Evolutionary conservation across 2,113 vertebrate species (phyloP).

Genomic region (Argyrosomus japonicus): DNA sequence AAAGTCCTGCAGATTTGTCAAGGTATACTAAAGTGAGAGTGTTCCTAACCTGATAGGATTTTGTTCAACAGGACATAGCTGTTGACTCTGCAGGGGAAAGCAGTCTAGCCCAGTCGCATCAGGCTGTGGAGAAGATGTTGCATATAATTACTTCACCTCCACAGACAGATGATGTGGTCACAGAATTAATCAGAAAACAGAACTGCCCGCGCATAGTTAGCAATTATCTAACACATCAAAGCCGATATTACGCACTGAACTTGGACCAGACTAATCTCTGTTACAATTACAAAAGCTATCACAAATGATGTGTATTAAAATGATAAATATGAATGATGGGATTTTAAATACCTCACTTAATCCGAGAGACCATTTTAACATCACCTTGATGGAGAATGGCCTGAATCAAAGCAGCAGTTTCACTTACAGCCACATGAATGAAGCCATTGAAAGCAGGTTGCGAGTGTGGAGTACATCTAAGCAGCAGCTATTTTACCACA

Average conservation of each 20-base stretch:
- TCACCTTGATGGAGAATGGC: slow-evolving; percentile 25
- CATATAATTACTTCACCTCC: slow-evolving; percentile 56
- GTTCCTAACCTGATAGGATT: slow-evolving; percentile 41
- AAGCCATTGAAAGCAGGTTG: slow-evolving; percentile 45
- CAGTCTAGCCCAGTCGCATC: slow-evolving; percentile 26
- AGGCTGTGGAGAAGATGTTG: slow-evolving; percentile 31
- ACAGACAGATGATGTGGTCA: slow-evolving; percentile 33
- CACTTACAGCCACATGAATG: slow-evolving; percentile 45
- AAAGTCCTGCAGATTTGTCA: slow-evolving; percentile 52
- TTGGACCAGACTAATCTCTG: slow-evolving; percentile 26
- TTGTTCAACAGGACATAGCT: slow-evolving; percentile 38
- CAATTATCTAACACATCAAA: slow-evolving; percentile 31
- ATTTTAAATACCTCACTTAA: slow-evolving; percentile 50
- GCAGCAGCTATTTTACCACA: slow-evolving; percentile 45
- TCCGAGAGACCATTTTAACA: slow-evolving; percentile 36
- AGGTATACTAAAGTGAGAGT: slow-evolving; percentile 36
- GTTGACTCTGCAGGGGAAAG: slow-evolving; percentile 43
- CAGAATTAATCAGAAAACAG: slow-evolving; percentile 51
- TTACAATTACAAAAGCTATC: slow-evolving; percentile 16
- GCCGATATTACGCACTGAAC: slow-evolving; percentile 29
- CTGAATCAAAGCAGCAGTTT: slow-evolving; percentile 56
- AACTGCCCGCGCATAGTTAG: slow-evolving; percentile 16
- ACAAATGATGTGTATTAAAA: slow-evolving; percentile 15
- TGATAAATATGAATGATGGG: slow-evolving; percentile 39
- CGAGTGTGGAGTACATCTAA: slow-evolving; percentile 35